Conservation (phyloP, 1,140 invertebrate species). For the Oreohelix idahoensis region DNA sequence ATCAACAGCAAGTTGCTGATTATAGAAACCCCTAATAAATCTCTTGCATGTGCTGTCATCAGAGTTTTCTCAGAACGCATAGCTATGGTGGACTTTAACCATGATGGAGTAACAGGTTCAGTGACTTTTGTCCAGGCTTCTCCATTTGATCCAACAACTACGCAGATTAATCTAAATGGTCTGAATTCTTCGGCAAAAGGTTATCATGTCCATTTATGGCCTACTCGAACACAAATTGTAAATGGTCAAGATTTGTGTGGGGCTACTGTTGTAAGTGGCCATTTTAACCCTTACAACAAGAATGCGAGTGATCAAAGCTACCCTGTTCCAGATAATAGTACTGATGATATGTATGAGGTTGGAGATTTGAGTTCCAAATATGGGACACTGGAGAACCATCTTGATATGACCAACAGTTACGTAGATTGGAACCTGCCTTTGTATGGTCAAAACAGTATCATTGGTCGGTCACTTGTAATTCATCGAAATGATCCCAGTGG, state of each 20-base stretch:
- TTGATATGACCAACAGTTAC: constrained; percentile 78
- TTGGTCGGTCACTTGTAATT: constrained; percentile 87
- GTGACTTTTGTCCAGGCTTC: constrained; percentile 87
- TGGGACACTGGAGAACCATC: constrained; percentile 75
- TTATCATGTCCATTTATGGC: constrained; percentile 76
- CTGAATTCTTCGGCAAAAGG: constrained; percentile 73
- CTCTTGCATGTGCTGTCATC: constrained; percentile 15
- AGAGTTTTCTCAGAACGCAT: neutral
- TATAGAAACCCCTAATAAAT: neutral
- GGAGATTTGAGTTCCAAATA: constrained; percentile 94
- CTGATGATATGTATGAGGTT: constrained; percentile 79
- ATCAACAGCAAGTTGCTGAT: neutral
- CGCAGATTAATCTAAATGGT: constrained; percentile 82
- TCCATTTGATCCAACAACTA: constrained; percentile 86
- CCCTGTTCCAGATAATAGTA: constrained; percentile 75
- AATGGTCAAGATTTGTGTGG: constrained; percentile 86
- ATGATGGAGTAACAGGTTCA: constrained; percentile 85
- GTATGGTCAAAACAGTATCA: constrained; percentile 85
- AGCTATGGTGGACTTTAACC: constrained; percentile 77
- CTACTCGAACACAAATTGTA: constrained; percentile 76
- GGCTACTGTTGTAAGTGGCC: constrained; percentile 81
- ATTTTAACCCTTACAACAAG: constrained; percentile 75
- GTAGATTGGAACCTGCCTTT: constrained; percentile 91
- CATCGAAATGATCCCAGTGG: constrained; percentile 76
- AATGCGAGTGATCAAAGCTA: constrained; percentile 20